Conservation (phyloP, 2,888 invertebrate species). For the Proisotoma minuta region DNA sequence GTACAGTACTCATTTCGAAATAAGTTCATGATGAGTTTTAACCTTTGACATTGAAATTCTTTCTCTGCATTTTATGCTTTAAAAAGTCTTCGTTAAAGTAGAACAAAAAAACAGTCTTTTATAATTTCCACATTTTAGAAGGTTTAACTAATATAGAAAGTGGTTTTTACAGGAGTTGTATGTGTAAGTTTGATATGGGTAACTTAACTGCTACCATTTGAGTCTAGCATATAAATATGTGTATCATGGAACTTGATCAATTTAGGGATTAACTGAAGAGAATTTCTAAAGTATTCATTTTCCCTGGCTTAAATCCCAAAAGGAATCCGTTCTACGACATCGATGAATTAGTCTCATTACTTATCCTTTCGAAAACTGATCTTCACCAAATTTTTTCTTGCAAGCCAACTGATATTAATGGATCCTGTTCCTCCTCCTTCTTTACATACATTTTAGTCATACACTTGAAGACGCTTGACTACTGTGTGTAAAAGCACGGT, state of each 20-base stretch:
- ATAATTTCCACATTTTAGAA: too few species aligned
- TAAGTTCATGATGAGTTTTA: constrained; percentile 32
- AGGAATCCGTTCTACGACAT: constrained; percentile 30
- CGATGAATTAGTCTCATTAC: constrained; percentile 39
- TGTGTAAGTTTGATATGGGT: too few species aligned
- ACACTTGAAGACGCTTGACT: neutral
- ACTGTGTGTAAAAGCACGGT: too few species aligned
- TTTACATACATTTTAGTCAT: constrained; percentile 10
- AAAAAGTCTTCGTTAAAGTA: neutral
- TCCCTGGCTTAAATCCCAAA: neutral
- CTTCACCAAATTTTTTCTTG: constrained; percentile 40
- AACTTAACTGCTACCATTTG: too few species aligned
- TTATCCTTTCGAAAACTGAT: constrained; percentile 40
- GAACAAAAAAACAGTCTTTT: too few species aligned
- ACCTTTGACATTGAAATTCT: constrained; percentile 30
- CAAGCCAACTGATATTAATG: constrained; percentile 11
- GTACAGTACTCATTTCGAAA: too few species aligned
- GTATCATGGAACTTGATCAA: constrained; percentile 20
- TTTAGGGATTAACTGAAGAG: constrained; percentile 10
- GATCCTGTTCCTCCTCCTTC: constrained; percentile 28
- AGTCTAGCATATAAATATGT: too few species aligned
- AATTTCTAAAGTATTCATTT: constrained; percentile 5
- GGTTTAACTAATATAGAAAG: too few species aligned
- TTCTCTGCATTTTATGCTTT: constrained; percentile 15
- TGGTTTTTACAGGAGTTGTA: too few species aligned